A percentile compares a stretch with the other conserved stretches of the same genome.
Evolutionary conservation across 1,140 invertebrate genomes (phyloP).

Genomic region (Propsilocerus akamusi): DNA sequence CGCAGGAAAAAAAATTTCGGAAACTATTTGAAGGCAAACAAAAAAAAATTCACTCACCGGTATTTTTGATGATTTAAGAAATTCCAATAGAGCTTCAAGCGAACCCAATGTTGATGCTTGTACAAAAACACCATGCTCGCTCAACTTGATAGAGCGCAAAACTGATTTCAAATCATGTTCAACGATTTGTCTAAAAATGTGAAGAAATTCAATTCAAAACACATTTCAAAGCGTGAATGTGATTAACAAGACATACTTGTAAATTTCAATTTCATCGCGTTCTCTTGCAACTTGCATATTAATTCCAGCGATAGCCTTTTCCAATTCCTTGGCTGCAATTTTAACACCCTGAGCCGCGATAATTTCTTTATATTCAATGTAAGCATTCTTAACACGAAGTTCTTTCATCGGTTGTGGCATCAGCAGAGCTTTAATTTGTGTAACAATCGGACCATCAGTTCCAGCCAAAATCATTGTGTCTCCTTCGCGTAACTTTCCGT

Average conservation of each 20-base stretch:
- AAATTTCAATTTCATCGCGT: constrained; percentile 83
- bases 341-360: constrained; percentile 95
- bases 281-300: constrained; percentile 76
- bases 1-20: no score
- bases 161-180: constrained; percentile 67
- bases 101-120: constrained; percentile 98
- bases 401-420: constrained; percentile 98
- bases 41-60: no score
- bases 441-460: constrained; percentile 94
- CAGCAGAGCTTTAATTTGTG: constrained; percentile 88
- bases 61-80: constrained; percentile 87
- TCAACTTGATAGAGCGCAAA: constrained; percentile 79
- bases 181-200: constrained; percentile 48
- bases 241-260: constrained; percentile 27
- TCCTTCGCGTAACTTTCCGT: constrained; percentile 80
- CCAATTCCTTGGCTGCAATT: constrained; percentile 92
- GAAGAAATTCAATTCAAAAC: constrained; percentile 5
- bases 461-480: constrained; percentile 92
- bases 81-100: constrained; percentile 91
- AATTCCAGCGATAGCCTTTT: constrained; percentile 91
- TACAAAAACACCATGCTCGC: constrained; percentile 89
- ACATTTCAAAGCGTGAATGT: not conserved
- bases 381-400: constrained; percentile 93
- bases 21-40: no score
- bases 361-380: constrained; percentile 89